Evolutionary conservation across 2,113 vertebrate species (phyloP).

Genomic region (Parotia lawesii): DNA sequence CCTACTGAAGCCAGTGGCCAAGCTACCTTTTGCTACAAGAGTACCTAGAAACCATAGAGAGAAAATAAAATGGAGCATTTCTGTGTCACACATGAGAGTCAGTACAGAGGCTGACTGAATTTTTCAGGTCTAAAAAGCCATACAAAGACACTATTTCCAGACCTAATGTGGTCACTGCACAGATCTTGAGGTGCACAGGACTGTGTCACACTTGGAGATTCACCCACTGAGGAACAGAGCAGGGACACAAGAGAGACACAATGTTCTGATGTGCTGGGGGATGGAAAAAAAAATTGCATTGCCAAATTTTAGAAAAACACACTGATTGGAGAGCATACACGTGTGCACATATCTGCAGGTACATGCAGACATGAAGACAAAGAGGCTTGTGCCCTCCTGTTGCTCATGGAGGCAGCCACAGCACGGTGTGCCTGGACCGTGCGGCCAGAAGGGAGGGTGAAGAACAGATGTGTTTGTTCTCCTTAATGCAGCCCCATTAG

Average conservation of each 20-base stretch:
- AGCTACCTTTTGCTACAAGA: background rate
- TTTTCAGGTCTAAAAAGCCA: background rate
- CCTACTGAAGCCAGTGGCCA: background rate
- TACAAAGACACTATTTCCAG: background rate
- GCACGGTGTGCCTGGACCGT: fast-evolving
- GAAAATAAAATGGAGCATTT: background rate
- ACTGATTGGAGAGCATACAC: background rate
- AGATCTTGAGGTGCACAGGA: too few species aligned
- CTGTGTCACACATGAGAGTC: background rate
- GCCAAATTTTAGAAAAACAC: conserved; percentile 25
- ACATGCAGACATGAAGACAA: background rate
- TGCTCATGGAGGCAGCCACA: fast-evolving
- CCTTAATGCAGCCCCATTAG: conserved; percentile 14
- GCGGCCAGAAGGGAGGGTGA: background rate
- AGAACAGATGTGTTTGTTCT: conserved; percentile 39
- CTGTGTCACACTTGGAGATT: background rate
- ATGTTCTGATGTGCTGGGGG: background rate
- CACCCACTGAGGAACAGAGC: background rate
- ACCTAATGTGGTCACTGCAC: background rate
- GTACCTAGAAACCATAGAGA: background rate
- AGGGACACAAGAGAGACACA: background rate
- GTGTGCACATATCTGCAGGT: background rate
- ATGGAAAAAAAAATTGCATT: background rate
- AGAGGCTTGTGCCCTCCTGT: background rate
- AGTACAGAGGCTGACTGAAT: background rate